These are phyloP conservation scores for Chloropsis hardwickii DNA, from an alignment of 2,113 vertebrate genomes.

Conservation along the genomic window DNA sequence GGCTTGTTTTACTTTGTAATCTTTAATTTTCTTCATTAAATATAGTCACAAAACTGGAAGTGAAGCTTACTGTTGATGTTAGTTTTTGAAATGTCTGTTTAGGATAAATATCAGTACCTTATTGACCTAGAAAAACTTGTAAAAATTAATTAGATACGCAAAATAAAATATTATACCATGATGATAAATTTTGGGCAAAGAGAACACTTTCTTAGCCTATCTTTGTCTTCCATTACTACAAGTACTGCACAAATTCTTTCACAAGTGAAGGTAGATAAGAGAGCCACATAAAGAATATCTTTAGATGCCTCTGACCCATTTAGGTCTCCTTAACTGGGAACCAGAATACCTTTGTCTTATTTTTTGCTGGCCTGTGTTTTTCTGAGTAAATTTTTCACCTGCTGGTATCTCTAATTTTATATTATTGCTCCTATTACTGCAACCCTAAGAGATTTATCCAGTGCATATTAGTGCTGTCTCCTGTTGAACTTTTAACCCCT, in stretches of 20 bases:
- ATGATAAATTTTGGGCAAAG: background rate
- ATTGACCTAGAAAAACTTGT: background rate
- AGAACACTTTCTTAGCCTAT: background rate
- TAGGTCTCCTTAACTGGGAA: background rate
- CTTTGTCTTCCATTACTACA: background rate
- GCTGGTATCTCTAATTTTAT: background rate
- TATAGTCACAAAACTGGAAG: background rate
- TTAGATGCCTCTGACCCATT: slow-evolving; percentile 17
- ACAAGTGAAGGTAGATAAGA: background rate
- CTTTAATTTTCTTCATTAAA: background rate
- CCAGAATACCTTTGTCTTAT: background rate
- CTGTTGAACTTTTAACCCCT: background rate
- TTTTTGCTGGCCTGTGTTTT: slow-evolving; percentile 1
- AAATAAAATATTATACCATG: background rate
- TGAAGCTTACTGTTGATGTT: background rate
- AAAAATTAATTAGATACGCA: background rate
- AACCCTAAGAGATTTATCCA: background rate
- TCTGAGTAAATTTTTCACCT: background rate
- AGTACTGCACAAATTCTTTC: background rate
- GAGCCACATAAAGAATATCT: background rate
- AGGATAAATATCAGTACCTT: background rate
- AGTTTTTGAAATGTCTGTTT: background rate
- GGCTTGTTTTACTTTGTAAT: background rate
- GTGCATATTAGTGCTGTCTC: background rate
- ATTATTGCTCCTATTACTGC: background rate